Percentiles rank a stretch among this genome's conserved stretches.
These are phyloP conservation scores for Hypotaenidia okinawae DNA, from an alignment of 2,797 vertebrate species.

Conservation along the genomic window DNA sequence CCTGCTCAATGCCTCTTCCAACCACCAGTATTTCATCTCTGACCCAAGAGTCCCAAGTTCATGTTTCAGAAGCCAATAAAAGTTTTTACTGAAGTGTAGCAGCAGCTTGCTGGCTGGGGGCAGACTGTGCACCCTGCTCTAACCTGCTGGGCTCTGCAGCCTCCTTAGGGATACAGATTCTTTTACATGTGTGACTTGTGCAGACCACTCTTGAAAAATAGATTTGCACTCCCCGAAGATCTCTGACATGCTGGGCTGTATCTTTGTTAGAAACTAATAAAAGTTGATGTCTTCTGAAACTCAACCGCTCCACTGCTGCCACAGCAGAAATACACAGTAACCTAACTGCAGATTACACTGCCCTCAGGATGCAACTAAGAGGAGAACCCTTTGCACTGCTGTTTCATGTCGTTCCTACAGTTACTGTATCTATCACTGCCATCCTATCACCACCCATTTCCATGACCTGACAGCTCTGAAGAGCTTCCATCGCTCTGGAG, in stretches of 20 bases:
- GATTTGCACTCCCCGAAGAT: neutral
- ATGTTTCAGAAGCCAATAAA: neutral
- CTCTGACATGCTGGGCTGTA: neutral
- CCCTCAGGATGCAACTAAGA: rapidly evolving
- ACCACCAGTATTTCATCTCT: neutral
- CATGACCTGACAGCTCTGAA: neutral
- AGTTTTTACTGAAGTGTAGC: neutral
- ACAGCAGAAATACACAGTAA: neutral
- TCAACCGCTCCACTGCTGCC: neutral
- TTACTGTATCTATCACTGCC: neutral
- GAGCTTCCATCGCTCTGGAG: neutral
- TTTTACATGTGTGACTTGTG: neutral
- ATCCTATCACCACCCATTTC: neutral
- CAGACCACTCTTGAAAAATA: neutral
- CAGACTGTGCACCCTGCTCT: neutral
- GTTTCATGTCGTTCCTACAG: neutral
- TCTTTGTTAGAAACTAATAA: neutral
- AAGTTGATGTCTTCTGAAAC: neutral
- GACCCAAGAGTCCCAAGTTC: neutral
- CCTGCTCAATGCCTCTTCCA: neutral
- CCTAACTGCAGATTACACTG: neutral
- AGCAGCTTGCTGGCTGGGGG: neutral
- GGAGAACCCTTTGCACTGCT: neutral
- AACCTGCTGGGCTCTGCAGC: neutral
- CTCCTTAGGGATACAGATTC: too few species aligned